Conservation (phyloP, 2,113 vertebrate species). For the Scophthalmus maximus region DNA sequence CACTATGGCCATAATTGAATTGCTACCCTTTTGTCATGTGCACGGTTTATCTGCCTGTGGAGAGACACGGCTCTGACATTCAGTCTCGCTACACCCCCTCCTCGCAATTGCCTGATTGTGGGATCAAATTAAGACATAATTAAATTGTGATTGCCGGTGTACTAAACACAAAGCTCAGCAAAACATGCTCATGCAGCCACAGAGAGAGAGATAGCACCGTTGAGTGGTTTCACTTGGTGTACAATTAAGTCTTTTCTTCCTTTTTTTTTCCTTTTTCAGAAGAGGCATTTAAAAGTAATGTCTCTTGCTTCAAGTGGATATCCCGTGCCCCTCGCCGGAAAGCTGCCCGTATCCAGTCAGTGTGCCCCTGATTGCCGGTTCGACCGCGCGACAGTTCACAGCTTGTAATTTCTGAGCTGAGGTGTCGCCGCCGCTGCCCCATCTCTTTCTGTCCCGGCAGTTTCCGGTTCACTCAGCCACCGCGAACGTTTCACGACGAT, state of each 20-base stretch:
- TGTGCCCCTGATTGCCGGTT: neutral
- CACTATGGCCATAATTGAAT: conserved; percentile 60
- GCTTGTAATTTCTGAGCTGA: neutral
- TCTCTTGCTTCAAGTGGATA: neutral
- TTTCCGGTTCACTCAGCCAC: neutral
- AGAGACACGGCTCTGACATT: conserved; percentile 35
- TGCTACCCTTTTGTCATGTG: conserved; percentile 43
- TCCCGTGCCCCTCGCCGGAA: neutral
- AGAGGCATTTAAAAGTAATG: neutral
- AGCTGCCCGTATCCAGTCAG: neutral
- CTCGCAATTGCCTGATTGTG: conserved; percentile 36
- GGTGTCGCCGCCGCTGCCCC: neutral
- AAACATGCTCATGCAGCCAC: conserved; percentile 7
- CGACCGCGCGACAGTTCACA: neutral
- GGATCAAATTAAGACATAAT: conserved; percentile 60
- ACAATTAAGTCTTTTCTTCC: conserved; percentile 18
- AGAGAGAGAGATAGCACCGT: neutral
- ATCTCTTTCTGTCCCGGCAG: neutral
- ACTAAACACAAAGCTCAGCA: conserved; percentile 37
- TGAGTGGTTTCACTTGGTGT: conserved; percentile 28
- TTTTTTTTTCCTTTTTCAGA: neutral
- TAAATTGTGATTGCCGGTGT: conserved; percentile 43
- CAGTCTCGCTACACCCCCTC: conserved; percentile 31
- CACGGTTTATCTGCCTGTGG: conserved; percentile 48
- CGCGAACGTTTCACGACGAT: neutral